Conservation (phyloP, 2,888 invertebrate species). For the Pasiphila rectangulata region DNA sequence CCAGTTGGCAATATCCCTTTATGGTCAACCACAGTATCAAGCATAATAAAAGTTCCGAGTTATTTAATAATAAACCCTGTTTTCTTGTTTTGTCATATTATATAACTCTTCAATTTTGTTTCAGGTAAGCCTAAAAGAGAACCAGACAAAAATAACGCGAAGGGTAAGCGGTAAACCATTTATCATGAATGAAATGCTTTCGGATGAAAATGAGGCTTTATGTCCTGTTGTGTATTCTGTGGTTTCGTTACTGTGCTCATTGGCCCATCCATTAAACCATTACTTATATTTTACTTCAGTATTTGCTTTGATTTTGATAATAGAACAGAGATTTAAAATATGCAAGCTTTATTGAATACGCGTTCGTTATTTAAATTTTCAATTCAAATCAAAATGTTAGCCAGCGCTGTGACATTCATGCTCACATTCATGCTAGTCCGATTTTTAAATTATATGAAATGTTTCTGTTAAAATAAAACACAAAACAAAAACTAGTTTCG, state of each 20-base stretch:
- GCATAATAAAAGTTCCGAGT: too few relatives aligned
- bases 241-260: slow-evolving; percentile 39
- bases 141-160: slow-evolving; percentile 35
- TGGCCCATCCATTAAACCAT: slow-evolving; percentile 41
- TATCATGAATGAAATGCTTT: slow-evolving; percentile 45
- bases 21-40: too few relatives aligned
- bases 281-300: slow-evolving; percentile 25
- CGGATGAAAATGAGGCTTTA: slow-evolving; percentile 36
- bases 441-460: too few relatives aligned
- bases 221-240: slow-evolving; percentile 14
- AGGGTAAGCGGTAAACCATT: slow-evolving; percentile 44
- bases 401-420: too few relatives aligned
- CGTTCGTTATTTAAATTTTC: not conserved
- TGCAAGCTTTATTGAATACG: not conserved
- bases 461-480: too few relatives aligned
- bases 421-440: too few relatives aligned
- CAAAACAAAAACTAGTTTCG: too few relatives aligned
- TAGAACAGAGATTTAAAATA: slow-evolving; percentile 3
- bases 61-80: too few relatives aligned
- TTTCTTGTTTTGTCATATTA: not conserved
- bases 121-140: slow-evolving; percentile 47
- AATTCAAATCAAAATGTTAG: too few relatives aligned
- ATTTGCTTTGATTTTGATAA: slow-evolving; percentile 41
- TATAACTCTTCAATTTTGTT: slow-evolving; percentile 22
- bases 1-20: too few relatives aligned